Base-by-base conservation (phyloP, 2,113 vertebrate species). In the Ornithorhynchus anatinus region DNA sequence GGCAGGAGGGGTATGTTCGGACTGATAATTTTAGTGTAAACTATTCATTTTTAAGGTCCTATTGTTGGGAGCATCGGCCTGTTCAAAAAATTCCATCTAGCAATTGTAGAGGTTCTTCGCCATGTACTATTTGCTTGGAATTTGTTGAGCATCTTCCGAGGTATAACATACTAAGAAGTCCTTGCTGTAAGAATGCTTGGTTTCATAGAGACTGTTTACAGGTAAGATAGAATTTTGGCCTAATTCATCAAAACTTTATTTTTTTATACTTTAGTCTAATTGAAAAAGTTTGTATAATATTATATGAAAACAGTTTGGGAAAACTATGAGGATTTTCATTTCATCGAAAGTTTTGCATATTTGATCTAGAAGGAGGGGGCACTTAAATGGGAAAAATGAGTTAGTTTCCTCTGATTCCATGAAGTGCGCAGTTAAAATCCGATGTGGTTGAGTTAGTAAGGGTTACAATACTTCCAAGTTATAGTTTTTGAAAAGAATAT, bases 151-250 rank as follows among this genome's bases (percentile, higher is more conserved):
- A 95, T 3, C 10, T 95, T 74, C 92, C 97, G 45, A 50, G 84
- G 36, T 96, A 95, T 36, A 86, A 70, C 12, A 62, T 97, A 79
- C 88, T 99, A 72, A 95, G 94, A 76, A 97, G 96, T 89, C 97
- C 97, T 16, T 95, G 94, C 69, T 99, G 98, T 89, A 96, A 96
- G 86, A 88, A 91, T 58, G 93, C 96, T 84, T 99, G 97, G 96
- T 98, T 97, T 95, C 97, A 99, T 88, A 92, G 98, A 77, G 92
- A 96, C 54, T 99, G 98, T 79, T 91, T 97, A 62, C 97, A 99
- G 96, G 97, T 99, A 94, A 87, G 63, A 61, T 27, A 53, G 37
- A 1, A 75, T 84, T 27, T 80, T 3, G 75, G 47, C 25, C 15
- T 50, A 8, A 27, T 37, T 75, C 17, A 40, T 69, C 6, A 36